Conservation (phyloP, 2,113 vertebrate species). For the Rhinoptilus africanus region DNA sequence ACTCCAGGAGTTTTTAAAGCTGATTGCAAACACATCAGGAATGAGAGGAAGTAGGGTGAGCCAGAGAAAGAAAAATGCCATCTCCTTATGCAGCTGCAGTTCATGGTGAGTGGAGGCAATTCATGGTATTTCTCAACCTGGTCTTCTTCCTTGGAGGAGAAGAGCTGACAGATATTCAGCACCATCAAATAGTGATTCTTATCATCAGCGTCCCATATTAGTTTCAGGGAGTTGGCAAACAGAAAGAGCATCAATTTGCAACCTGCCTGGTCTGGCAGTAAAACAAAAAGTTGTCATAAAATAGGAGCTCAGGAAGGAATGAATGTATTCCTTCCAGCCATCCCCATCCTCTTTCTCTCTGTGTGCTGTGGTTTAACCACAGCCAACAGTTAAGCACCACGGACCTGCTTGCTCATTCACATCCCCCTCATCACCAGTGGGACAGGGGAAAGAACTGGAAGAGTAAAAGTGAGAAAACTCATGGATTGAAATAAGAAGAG, state of each 20-base stretch:
- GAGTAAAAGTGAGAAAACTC: too few relatives aligned
- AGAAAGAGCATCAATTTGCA: neutral
- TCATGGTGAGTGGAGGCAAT: neutral
- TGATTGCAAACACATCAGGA: neutral
- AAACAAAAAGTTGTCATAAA: neutral
- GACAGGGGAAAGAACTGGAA: too few relatives aligned
- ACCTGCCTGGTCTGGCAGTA: neutral
- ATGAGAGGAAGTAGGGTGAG: neutral
- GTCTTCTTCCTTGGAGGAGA: neutral
- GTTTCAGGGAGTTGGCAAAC: neutral
- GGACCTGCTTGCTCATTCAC: too few relatives aligned
- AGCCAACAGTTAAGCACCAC: too few relatives aligned
- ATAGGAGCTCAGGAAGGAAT: neutral
- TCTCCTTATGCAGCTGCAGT: neutral
- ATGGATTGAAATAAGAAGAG: too few relatives aligned
- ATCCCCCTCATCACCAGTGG: too few relatives aligned
- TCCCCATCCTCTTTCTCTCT: fast-evolving
- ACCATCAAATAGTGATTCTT: neutral
- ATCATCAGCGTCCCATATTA: neutral
- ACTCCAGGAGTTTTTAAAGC: neutral
- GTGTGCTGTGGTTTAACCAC: too few relatives aligned
- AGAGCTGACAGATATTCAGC: neutral
- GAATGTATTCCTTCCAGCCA: neutral
- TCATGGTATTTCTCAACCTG: neutral
- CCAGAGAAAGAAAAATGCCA: neutral